Evolutionary conservation across 2,888 invertebrate genomes (phyloP), one percentile per base, ranked within the genome.

Genomic region (Anoplius nigerrimus): DNA sequence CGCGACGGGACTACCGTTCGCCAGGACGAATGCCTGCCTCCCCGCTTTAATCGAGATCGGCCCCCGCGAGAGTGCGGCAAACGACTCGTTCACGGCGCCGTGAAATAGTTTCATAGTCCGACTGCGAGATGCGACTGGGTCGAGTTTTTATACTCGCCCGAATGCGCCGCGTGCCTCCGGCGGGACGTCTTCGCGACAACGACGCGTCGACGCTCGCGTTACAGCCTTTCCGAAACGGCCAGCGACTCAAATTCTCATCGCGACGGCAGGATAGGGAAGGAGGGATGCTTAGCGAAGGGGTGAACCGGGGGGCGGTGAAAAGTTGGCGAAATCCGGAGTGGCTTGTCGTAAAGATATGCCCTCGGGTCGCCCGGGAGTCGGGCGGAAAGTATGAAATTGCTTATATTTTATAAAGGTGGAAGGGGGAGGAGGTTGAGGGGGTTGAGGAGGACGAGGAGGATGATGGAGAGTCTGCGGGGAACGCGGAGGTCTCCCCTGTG

Each of bases 321-420:
- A 77, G 66, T 78, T 78, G 73, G 78, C 80, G 62, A 78, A 82
- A 80, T 78, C 63, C 64, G 72, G 70, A 68, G 72, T 71, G 66
- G 68, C 78, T 67, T 66, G 68, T 74, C 76, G 73, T 82, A 82
- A 82, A 82, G 71, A 76, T 74, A 63, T 52, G 71, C 66, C 57
- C 59, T 54, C 66, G 45, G 67, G 61, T 65, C 68, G 71, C 59
- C 56, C 63, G 74, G 66, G 73, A 60, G 57, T 63, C 69, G 71
- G 62, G 71, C 71, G 62, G 68, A 70, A 75, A 80, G 75, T 79
- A 83, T 67, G 75, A 82, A 83, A 80, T 82, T 82, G 80, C 79
- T 82, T 81, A 75, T 81, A 79, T 77, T 82, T 79, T 82, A 76
- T 75, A 81, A 78, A 82, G 75, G 64, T 62, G 34, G 59, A 66